A percentile compares a stretch with the other conserved stretches of the same genome.
These are phyloP conservation scores for Callopanchax toddi DNA, from an alignment of 2,113 vertebrate species.

Conservation along the genomic window DNA sequence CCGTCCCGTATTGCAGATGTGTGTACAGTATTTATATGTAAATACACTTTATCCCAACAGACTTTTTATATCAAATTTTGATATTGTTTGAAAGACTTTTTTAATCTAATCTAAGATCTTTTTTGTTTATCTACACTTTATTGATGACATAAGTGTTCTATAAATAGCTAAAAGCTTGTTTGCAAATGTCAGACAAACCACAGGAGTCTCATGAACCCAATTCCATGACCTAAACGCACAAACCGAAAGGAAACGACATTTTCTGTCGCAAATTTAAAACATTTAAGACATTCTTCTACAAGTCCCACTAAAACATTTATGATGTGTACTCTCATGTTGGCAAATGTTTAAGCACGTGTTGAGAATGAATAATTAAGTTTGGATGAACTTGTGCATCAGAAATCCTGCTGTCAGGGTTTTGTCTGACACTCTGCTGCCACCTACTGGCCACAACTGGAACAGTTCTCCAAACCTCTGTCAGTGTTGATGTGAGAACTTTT, in stretches of 20 bases:
- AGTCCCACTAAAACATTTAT: background rate
- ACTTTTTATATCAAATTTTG: slow-evolving; percentile 63
- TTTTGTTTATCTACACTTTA: slow-evolving; percentile 36
- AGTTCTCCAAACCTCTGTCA: background rate
- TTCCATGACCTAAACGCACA: background rate
- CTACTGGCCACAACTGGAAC: slow-evolving; percentile 25
- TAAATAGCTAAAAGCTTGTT: slow-evolving; percentile 45
- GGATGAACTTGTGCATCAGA: slow-evolving; percentile 20
- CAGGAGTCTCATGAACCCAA: slow-evolving; percentile 26
- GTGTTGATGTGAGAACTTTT: slow-evolving; percentile 21
- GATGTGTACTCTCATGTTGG: slow-evolving; percentile 4
- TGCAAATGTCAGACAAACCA: slow-evolving; percentile 33
- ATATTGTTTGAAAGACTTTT: slow-evolving; percentile 41
- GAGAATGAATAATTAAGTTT: slow-evolving; percentile 20
- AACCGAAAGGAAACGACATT: background rate
- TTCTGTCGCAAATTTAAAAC: background rate
- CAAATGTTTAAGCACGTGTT: slow-evolving; percentile 19
- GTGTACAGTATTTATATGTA: slow-evolving; percentile 79
- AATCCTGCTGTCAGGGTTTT: slow-evolving; percentile 31
- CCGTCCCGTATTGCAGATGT: slow-evolving; percentile 51
- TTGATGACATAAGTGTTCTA: slow-evolving; percentile 33
- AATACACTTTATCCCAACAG: slow-evolving; percentile 56
- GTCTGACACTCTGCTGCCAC: slow-evolving; percentile 55
- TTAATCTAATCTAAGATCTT: slow-evolving; percentile 18
- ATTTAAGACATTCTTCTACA: slow-evolving; percentile 1